Evolutionary conservation across 2,113 vertebrate species (phyloP), one percentile per base, ranked within the genome.

Genomic region (Vimba vimba): DNA sequence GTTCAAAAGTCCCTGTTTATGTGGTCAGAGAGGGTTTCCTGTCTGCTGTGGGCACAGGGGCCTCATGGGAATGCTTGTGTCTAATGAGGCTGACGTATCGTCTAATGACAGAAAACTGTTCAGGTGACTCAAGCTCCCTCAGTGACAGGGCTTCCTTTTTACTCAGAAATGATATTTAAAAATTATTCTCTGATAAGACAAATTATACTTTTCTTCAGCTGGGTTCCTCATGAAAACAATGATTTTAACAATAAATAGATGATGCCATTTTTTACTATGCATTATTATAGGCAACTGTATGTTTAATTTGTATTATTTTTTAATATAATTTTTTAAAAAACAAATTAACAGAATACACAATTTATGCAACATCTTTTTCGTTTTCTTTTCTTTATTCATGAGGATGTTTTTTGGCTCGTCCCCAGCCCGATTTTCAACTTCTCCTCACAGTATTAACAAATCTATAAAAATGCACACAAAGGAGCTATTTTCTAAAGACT

Each of bases 21-120:
- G 55, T 77, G 27, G 80, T 86, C 21, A 30, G 27, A 80, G 79
- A 69, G 57, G 50, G 79, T 86, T 86, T 84, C 79, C 76, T 85
- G 75, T 79, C 77, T 71, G 84, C 77, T n/a, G 36, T 43, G 9
- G 69, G 57, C 5, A 74, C 52, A 12, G 57, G 43, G 27, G 23
- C 17, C 71, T 76, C 23, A 36, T 52, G 78, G 25, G 79, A 81
- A 36, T 52, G 11, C 59, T 82, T 33, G n/a, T 33, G 55, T 78
- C 39, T 86, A 60, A 62, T 62, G 78, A 55, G 68, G 17, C 69
- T 81, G 55, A 62, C 4, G 75, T 64, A 59, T 66, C 12, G 57
- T 78, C 66, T 73, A 83, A 73, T 73, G 68, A 83, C 81, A 83
- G 81, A 73, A 47, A 73, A 73, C 81, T 73, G 68, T 11, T 55